Base-by-base conservation (phyloP, 2,888 invertebrate species). In the Drosophila paranaensis region DNA sequence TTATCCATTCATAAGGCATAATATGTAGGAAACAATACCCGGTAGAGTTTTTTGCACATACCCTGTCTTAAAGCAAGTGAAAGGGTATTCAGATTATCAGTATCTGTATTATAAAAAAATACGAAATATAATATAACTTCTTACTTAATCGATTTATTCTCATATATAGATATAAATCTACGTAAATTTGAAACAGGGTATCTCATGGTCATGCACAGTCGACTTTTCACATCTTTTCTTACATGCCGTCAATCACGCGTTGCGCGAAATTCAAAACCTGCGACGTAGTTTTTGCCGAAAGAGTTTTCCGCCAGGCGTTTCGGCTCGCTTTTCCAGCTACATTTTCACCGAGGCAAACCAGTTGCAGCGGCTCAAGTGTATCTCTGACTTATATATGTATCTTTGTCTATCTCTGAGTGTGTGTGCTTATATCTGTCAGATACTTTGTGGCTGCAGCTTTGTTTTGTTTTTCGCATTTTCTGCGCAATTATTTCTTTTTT, bases 281-380 rank as follows among this genome's bases (percentile, higher is more conserved):
- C 76, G 72, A 77, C 82, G 82, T 62, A 82, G 66, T 74, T 69
- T 69, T 68, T 37, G 56, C 61, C 66, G 67, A 82, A 75, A 78
- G 65, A 79, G 70, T 81, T 83, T 83, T 81, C 83, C 86, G 81
- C 69, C 61, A 66, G 35, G 60, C 56, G 61, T 57, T 74, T 81
- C 72, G 48, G 33, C n/a, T 67, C 46, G 55, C 57, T 65, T 78
- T 74, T 74, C 71, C 58, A 63, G 73, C 66, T 63, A 50, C 57
- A 71, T 73, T 79, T 79, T 77, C 79, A 79, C 77, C 63, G 27
- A 45, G 46, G 14, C 56, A 73, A 78, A 69, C 78, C 76, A 76
- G 71, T 76, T 75, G 75, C 40, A 27, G 57, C 57, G 43, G 55
- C 57, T 45, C 50, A 48, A 33, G 51, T 61, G 46, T 60, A 45